Conservation (phyloP, 2,888 invertebrate species). For the Diarsia dahlii region DNA sequence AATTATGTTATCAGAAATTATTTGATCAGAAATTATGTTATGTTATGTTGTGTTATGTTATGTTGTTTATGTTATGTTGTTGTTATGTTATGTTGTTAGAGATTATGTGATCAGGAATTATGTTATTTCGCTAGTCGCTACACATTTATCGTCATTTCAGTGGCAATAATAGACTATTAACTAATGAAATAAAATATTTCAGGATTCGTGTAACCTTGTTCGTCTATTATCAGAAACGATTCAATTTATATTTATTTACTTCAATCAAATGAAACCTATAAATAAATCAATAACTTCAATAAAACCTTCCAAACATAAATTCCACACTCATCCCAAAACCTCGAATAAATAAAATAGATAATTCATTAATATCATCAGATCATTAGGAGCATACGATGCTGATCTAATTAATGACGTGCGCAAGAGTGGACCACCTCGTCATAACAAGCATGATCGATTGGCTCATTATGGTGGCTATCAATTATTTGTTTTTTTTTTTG, state of each 20-base stretch:
- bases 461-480: constrained; percentile 71
- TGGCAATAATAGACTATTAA: not conserved
- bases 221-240: not conserved
- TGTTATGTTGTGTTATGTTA: no score
- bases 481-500: constrained; percentile 56
- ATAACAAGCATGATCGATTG: constrained; percentile 75
- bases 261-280: not conserved
- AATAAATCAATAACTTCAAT: constrained; percentile 7
- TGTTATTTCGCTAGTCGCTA: no score
- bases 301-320: constrained; percentile 29
- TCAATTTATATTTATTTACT: not conserved
- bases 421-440: constrained; percentile 76
- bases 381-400: constrained; percentile 74
- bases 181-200: not conserved
- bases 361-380: constrained; percentile 65
- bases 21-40: no score
- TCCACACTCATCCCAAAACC: constrained; percentile 33
- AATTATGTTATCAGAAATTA: no score
- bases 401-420: constrained; percentile 78
- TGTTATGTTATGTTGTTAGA: no score
- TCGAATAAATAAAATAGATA: constrained; percentile 54
- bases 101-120: no score
- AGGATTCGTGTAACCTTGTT: not conserved
- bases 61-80: no score
- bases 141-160: no score